Evolutionary conservation across 2,888 invertebrate species (phyloP), one percentile per base, ranked within the genome.

Genomic region (Asteroscopus sphinx): DNA sequence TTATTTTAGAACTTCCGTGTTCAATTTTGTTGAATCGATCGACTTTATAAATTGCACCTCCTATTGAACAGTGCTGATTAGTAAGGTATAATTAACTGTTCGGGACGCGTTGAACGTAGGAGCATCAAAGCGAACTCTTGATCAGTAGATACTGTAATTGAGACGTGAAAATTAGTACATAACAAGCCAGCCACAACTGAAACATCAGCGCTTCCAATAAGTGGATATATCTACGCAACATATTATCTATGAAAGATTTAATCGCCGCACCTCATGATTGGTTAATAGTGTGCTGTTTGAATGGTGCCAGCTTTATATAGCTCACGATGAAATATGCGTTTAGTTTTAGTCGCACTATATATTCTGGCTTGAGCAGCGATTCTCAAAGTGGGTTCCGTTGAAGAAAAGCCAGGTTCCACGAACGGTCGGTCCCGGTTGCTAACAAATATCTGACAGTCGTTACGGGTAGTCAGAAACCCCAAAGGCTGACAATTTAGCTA

Each of bases 231-330:
- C n/a, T n/a, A 56, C 52, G 55, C 60, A 64, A 55, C 57, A 46
- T 48, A 74, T 63, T 70, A 55, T 63, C 51, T 67, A 68, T 68
- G 63, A 64, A 52, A 64, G 60, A 68, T 66, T 69, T 74, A 72
- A 76, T 77, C 68, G 60, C 64, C 39, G 48, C 46, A 54, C 64
- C 66, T 80, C 80, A 80, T 73, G 80, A 79, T 74, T 59, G 65
- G 62, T 61, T 81, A 74, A 81, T 78, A 73, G 75, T 63, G 66
- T 69, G 73, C 54, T 68, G 68, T 75, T 75, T 64, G 68, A 75
- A 74, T 70, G 75, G 67, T 69, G 77, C 66, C 74, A 60, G 69
- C 67, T 74, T 67, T 68, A 67, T 69, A 75, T 79, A 79, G 77
- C 57, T 13, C 62, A 25, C 49, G 57, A 65, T 79, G 65, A 76